Percentiles rank a stretch among this genome's conserved stretches.
phyloP scores from a whole-genome alignment of 2,888 invertebrate species.

The Temnothorax rugatulus region DNA sequence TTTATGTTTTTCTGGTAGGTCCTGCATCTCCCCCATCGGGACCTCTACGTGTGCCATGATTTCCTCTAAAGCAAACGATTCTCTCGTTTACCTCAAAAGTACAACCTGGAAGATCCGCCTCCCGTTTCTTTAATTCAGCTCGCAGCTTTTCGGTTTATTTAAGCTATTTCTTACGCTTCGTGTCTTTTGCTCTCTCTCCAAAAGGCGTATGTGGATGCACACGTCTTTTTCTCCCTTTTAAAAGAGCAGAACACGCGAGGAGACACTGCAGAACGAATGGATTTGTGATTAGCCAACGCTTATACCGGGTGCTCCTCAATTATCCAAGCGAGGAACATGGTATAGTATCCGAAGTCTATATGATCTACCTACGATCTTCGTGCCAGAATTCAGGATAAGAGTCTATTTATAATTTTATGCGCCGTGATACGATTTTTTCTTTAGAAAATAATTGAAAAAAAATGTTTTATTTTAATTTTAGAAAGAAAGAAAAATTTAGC shows the following conservation, averaged over 20 bases:
- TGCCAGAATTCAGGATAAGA: not conserved
- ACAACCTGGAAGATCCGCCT: not conserved
- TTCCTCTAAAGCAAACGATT: not conserved
- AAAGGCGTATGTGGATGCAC: not conserved
- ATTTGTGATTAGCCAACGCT: not conserved
- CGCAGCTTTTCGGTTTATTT: not conserved
- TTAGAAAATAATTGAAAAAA: not conserved
- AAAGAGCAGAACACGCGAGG: not conserved
- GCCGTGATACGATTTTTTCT: not conserved
- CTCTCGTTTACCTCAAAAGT: conserved; percentile 2
- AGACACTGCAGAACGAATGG: not conserved
- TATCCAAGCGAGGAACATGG: not conserved
- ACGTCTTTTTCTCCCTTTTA: not conserved
- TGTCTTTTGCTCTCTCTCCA: not conserved
- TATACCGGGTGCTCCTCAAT: conserved; percentile 9
- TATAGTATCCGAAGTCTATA: not conserved
- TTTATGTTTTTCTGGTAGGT: conserved; percentile 58
- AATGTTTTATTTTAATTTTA: not conserved
- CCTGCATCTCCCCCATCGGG: conserved; percentile 81
- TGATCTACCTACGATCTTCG: not conserved
- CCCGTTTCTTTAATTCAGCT: not conserved
- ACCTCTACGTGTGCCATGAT: conserved; percentile 81
- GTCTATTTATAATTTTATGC: not conserved
- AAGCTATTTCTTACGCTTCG: not conserved
- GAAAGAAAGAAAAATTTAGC: not conserved